Base-by-base conservation (phyloP, 2,113 vertebrate genomes). In the Brachirus orientalis region DNA sequence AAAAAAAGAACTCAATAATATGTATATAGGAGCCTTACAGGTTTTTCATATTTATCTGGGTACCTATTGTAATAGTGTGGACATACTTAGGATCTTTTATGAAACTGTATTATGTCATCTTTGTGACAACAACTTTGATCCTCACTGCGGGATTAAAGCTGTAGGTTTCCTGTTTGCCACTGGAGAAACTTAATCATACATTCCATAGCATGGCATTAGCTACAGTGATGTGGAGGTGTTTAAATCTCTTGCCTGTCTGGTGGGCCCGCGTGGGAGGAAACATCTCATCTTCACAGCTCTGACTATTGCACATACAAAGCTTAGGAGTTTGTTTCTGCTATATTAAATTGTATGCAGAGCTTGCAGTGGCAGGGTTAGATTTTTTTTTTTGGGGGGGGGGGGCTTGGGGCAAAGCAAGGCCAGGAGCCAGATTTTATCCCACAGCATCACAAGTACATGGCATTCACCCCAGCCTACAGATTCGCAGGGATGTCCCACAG, bases 251-350 rank as follows among this genome's bases (percentile, higher is more conserved):
- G 80, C 86, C 70, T 82, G 83, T 59, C 80, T 82, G 79, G 1
- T 3, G 4, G 28, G 77, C 48, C 57, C 70, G 86, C 70, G 85
- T 89, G 78, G 89, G 87, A 83, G 87, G 79, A 68, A 86, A 78
- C 82, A 80, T 86, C 81, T 81, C 77, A 69, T 81, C 81, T 85
- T 85, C 80, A 78, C 79, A 77, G 73, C 68, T 82, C 60, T 22
- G 72, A 80, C 75, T 77, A 63, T 53, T 56, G 81, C 77, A 80
- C 60, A 67, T 69, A 67, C n/a, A 63, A 79, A 81, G 66, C 65
- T 58, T 37, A 64, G 20, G 55, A 22, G 77, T 75, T 79, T 0
- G 43, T 75, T 77, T 71, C 70, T 69, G 79, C 63, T 75, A 75
- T 52, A 63, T 78, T 79, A 58, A 50, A 64, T 45, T 50, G 45